Percentiles rank a stretch among this genome's conserved stretches.
Conservation (phyloP, 2,888 invertebrate genomes). For the Tineola bisselliella region DNA sequence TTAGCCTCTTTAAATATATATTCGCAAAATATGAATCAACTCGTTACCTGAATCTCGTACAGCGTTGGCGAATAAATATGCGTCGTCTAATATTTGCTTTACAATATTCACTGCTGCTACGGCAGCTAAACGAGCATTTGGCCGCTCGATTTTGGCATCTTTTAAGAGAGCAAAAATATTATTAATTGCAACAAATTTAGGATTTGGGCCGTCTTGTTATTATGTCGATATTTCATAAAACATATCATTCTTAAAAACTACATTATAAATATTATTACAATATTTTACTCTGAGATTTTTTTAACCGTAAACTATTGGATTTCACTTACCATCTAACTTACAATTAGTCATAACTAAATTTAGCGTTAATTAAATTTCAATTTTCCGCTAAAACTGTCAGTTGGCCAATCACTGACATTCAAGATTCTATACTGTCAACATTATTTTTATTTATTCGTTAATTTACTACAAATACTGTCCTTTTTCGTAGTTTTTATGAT, state of each 20-base stretch:
- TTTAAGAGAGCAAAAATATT: not conserved
- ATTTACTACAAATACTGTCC: too few relatives aligned
- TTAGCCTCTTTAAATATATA: not conserved
- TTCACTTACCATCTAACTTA: not conserved
- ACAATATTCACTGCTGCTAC: conserved; percentile 45
- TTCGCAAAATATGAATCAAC: not conserved
- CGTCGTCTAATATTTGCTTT: conserved; percentile 50
- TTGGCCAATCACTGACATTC: too few relatives aligned
- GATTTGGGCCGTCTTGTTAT: too few relatives aligned
- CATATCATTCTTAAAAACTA: too few relatives aligned
- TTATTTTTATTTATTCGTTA: too few relatives aligned
- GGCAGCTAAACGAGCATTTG: conserved; percentile 21
- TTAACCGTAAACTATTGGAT: too few relatives aligned
- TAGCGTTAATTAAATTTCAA: not conserved
- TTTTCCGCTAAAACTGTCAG: too few relatives aligned
- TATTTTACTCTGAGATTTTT: too few relatives aligned
- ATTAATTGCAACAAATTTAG: not conserved
- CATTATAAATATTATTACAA: too few relatives aligned
- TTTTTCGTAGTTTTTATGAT: too few relatives aligned
- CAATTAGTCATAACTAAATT: not conserved
- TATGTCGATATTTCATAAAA: too few relatives aligned
- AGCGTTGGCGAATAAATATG: conserved; percentile 41
- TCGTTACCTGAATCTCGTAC: conserved; percentile 36
- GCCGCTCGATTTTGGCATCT: not conserved
- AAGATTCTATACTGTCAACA: too few relatives aligned